Evolutionary conservation across 1,140 invertebrate genomes (phyloP).

Genomic region (Saccostrea glomerata): DNA sequence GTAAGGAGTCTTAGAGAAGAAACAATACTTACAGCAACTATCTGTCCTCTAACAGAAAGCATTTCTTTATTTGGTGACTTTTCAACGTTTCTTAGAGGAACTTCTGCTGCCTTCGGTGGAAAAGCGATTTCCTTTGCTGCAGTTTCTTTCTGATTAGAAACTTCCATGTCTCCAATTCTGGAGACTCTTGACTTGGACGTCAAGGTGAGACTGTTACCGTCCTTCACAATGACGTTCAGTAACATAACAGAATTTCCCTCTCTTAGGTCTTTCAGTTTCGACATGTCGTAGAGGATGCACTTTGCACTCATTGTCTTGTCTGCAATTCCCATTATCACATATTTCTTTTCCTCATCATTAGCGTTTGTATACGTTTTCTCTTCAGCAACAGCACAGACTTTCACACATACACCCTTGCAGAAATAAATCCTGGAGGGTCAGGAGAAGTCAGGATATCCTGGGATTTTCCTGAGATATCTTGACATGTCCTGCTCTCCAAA

Average conservation of each 20-base stretch:
- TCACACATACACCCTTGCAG: not conserved
- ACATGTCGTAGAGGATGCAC: not conserved
- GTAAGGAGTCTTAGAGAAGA: too few relatives aligned
- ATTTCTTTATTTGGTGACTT: not conserved
- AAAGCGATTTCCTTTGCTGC: not conserved
- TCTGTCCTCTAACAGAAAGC: not conserved
- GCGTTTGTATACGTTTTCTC: not conserved
- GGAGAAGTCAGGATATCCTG: too few relatives aligned
- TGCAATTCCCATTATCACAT: not conserved
- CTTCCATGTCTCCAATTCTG: not conserved
- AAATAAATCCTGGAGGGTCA: too few relatives aligned
- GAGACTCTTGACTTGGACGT: not conserved
- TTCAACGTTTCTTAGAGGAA: not conserved
- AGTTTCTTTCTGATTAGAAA: not conserved
- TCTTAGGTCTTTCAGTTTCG: not conserved
- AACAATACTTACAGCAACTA: not conserved
- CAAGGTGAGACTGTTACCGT: not conserved
- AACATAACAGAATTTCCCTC: not conserved
- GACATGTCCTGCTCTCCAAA: too few relatives aligned
- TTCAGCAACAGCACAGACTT: not conserved
- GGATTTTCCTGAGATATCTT: too few relatives aligned
- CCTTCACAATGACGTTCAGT: not conserved
- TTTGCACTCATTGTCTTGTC: not conserved
- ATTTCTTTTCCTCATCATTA: not conserved
- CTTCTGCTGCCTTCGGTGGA: not conserved